Conservation (phyloP, 2,797 vertebrate genomes). For the Micromesistius poutassou region DNA sequence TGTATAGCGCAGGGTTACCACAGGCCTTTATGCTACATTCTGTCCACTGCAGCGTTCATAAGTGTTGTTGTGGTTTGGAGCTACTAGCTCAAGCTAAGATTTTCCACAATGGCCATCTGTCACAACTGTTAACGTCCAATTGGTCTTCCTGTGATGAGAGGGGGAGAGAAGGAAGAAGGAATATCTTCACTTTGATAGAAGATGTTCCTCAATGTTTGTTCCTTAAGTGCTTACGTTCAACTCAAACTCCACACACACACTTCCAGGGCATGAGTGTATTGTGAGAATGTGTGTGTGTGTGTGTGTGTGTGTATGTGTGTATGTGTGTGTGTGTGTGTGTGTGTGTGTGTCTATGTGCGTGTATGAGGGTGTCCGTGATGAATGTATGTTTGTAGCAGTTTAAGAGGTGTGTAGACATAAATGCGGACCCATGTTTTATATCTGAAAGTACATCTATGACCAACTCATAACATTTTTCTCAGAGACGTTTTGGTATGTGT, state of each 20-base stretch:
- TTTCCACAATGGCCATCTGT: constrained; percentile 16
- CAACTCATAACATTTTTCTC: constrained; percentile 47
- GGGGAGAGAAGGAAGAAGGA: not conserved
- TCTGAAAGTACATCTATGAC: constrained; percentile 27
- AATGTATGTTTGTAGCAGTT: constrained; percentile 26
- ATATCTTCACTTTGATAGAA: not conserved
- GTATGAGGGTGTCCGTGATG: not conserved
- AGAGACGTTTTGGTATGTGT: constrained; percentile 34
- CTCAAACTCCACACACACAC: not conserved
- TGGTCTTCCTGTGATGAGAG: not conserved
- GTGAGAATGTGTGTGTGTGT: not conserved
- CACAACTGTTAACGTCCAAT: constrained; percentile 6
- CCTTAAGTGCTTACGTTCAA: constrained; percentile 4
- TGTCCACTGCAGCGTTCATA: constrained; percentile 54
- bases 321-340: not conserved
- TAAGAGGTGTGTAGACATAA: constrained; percentile 7
- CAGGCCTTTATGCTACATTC: constrained; percentile 51
- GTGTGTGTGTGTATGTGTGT: constrained; percentile 3
- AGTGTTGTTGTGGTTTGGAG: constrained; percentile 21
- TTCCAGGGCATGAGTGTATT: not conserved
- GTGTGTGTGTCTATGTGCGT: not conserved
- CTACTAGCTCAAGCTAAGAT: constrained; percentile 45
- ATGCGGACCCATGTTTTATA: not conserved
- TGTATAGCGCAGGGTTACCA: constrained; percentile 63
- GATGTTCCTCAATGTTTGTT: not conserved